Evolutionary conservation across 2,888 invertebrate genomes (phyloP), one percentile per base, ranked within the genome.

Genomic region (Cephalotes varians): DNA sequence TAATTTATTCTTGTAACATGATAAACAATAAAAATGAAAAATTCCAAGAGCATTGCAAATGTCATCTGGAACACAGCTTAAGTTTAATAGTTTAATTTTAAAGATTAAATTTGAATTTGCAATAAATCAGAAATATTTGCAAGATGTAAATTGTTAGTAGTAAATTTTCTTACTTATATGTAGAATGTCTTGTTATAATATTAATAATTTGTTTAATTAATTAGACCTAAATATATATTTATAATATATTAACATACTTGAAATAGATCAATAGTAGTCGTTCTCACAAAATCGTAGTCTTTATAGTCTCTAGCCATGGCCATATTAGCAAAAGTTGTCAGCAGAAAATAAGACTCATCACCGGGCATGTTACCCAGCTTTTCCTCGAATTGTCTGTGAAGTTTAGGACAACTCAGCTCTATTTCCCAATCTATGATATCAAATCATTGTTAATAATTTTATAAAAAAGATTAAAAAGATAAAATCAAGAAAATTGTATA

Each of bases 271-370:
- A 96, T 94, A 0, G 96, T 96, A 31, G 97, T 96, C 37, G 96
- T 95, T 91, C 96, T 95, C 69, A 98, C 96, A 91, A 98, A 96
- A 37, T 96, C 95, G 91, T 95, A 95, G 91, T 97, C 97, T 69
- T 95, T 94, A 9, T 95, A 93, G 44, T 94, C 92, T 84, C 97
- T 95, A 4, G 96, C 96, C 92, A 97, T 95, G 15, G 97, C 97
- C 97, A 98, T 98, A 93, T 97, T 97, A 60, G 97, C 96, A 92
- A 98, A 96, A 2, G 97, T 96, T 83, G 97, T 97, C 71, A 98
- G 93, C 65, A 98, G 95, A 94, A 97, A 98, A 92, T 97, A 97
- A 71, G 96, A 96, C 93, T 98, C 98, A 76, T 97, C 97, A 62
- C 97, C 96, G 0, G 96, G 96, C 92, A 97, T 95, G 77, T 95